Base-by-base conservation (phyloP, 2,113 vertebrate species). In the Colistium nudipinnis region DNA sequence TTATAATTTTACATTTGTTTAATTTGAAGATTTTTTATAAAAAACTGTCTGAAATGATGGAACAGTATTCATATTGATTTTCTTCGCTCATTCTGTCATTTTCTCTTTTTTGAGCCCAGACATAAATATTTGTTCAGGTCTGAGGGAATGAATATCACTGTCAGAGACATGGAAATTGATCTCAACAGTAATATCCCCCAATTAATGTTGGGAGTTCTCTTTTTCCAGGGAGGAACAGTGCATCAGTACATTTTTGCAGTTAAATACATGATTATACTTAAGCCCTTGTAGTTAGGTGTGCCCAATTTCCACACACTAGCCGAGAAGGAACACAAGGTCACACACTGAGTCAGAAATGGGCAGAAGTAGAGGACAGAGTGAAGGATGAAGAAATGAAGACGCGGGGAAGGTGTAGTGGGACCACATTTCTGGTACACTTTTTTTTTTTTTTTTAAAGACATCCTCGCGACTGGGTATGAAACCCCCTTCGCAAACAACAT, bases 201-300 rank as follows among this genome's bases (percentile, higher is more conserved):
- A 91, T 90, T 88, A 88, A 91, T 87, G 85, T 78, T 70, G 72
- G 85, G 78, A 83, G 82, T 88, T 88, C 79, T 88, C 83, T 87
- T 91, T 92, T 91, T 90, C 83, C 84, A 88, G 76, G 85, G 80
- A 89, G 80, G 80, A 89, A 91, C 85, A 82, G 90, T 90, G 73
- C 73, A 83, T 82, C 84, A 84, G 87, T 91, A 88, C 85, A 88
- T 89, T 89, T 84, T 86, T 89, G 84, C 78, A 84, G 87, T 87
- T 92, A 90, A 91, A 91, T 82, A 84, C 86, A 85, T 93, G 90
- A 92, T 92, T 91, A 91, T 78, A 93, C 90, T 91, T 94, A 92
- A 93, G 91, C 90, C 88, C 86, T 79, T 80, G 80, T 71, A 91
- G 90, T 92, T 92, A 92, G 87, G 86, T 90, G 92, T 92, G 90